phyloP scores from a whole-genome alignment of 2,113 vertebrate genomes.

The Tapirus terrestris region DNA sequence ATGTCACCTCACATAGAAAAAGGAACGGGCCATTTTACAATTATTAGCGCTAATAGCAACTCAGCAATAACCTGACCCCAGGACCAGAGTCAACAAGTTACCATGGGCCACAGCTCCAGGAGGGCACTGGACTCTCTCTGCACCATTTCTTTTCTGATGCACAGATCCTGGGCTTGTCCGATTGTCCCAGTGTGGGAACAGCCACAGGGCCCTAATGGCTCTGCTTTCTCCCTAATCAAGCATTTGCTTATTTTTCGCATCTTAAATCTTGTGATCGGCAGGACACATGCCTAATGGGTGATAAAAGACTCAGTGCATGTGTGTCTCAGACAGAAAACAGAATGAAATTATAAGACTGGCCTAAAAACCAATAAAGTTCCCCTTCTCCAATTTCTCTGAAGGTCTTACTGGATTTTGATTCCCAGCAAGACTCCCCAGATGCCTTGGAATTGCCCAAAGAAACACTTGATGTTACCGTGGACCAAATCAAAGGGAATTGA shows the following conservation, averaged over 20 bases:
- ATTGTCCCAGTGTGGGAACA: background rate
- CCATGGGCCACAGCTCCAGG: background rate
- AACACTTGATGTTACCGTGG: slow-evolving; percentile 87
- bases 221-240: slow-evolving; percentile 67
- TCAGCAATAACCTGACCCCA: background rate
- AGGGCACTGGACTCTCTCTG: background rate
- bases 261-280: slow-evolving; percentile 49
- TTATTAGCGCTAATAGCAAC: background rate
- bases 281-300: slow-evolving; percentile 43
- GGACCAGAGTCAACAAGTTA: background rate
- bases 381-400: slow-evolving; percentile 80
- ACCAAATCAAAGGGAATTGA: slow-evolving; percentile 97
- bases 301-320: slow-evolving; percentile 53
- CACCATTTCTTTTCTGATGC: background rate
- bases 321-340: slow-evolving; percentile 35
- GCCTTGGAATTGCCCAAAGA: slow-evolving; percentile 81
- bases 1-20: background rate
- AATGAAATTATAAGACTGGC: slow-evolving; percentile 72
- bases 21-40: background rate
- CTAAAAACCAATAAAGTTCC: slow-evolving; percentile 80
- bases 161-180: background rate
- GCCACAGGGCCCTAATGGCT: background rate
- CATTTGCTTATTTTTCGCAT: slow-evolving; percentile 80
- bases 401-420: slow-evolving; percentile 82
- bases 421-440: slow-evolving; percentile 80